Conservation (phyloP, 1,140 invertebrate species). For the Dendroctonus valens region DNA sequence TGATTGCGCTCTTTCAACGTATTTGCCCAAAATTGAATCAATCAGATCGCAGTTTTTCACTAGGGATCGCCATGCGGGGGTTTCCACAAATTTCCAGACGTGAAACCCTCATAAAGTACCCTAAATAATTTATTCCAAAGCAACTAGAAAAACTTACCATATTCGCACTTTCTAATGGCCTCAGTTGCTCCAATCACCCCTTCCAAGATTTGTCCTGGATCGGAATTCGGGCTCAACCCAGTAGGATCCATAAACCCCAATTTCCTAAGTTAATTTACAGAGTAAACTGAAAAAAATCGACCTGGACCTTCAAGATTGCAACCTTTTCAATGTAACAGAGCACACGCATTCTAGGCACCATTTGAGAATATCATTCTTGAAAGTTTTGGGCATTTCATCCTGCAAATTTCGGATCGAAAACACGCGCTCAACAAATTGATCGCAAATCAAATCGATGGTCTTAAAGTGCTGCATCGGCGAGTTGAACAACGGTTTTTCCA, state of each 20-base stretch:
- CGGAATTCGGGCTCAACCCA: constrained; percentile 52
- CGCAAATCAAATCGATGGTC: constrained; percentile 51
- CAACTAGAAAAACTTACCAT: constrained; percentile 27
- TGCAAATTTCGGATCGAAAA: constrained; percentile 57
- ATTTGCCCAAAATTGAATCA: constrained; percentile 39
- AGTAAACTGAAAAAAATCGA: background rate
- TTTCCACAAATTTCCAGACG: constrained; percentile 66
- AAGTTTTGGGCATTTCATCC: constrained; percentile 58
- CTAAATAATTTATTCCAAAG: background rate
- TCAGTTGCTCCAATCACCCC: constrained; percentile 60
- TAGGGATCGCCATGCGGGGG: constrained; percentile 59
- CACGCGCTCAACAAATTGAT: constrained; percentile 52
- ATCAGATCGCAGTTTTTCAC: constrained; percentile 50
- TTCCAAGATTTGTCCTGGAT: constrained; percentile 60
- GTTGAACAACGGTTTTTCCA: constrained; percentile 54
- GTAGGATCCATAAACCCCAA: constrained; percentile 52
- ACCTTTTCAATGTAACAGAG: constrained; percentile 43
- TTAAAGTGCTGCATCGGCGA: constrained; percentile 48
- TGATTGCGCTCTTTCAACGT: constrained; percentile 39
- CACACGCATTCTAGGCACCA: constrained; percentile 68
- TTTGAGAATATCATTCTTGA: constrained; percentile 62
- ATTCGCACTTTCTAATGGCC: constrained; percentile 62
- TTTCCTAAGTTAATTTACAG: constrained; percentile 22
- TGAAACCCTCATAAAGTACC: constrained; percentile 54
- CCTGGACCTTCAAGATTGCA: background rate